phyloP scores from a whole-genome alignment of 2,888 invertebrate species.

The Xylota segnis region DNA sequence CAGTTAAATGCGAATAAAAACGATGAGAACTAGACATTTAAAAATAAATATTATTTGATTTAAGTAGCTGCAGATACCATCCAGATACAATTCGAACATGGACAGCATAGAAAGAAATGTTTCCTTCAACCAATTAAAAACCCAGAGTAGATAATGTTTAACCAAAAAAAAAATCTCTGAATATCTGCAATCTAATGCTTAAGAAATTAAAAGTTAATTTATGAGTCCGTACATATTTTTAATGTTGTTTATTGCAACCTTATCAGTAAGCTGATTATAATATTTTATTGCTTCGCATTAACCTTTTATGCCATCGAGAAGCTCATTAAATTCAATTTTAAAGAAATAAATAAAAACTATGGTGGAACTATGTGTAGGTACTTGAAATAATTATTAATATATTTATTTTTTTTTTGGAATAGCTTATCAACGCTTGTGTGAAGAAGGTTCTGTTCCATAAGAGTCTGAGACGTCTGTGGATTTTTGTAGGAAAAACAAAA shows the following conservation, averaged over 20 bases:
- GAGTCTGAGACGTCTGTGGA: constrained; percentile 1
- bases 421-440: constrained; percentile 10
- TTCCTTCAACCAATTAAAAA: background rate
- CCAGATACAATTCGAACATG: no score
- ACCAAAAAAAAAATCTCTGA: background rate
- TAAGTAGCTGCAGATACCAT: background rate
- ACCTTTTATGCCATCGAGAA: constrained; percentile 37
- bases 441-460: constrained; percentile 5
- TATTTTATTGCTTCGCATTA: constrained; percentile 57
- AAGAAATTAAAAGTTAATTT: constrained; percentile 25
- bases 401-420: background rate
- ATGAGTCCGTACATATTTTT: constrained; percentile 18
- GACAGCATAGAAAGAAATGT: no score
- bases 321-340: constrained; percentile 56
- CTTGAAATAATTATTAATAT: background rate
- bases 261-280: constrained; percentile 53
- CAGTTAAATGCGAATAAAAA: constrained; percentile 12
- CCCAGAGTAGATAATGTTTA: background rate
- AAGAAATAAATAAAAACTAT: constrained; percentile 45
- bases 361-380: constrained; percentile 9
- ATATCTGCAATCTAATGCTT: constrained; percentile 16
- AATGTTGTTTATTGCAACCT: constrained; percentile 31
- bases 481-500: constrained; percentile 1
- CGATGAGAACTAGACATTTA: background rate
- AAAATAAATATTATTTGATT: background rate